Evolutionary conservation across 1,140 invertebrate species (phyloP), one percentile per base, ranked within the genome.

Genomic region (Aporrectodea caliginosa): DNA sequence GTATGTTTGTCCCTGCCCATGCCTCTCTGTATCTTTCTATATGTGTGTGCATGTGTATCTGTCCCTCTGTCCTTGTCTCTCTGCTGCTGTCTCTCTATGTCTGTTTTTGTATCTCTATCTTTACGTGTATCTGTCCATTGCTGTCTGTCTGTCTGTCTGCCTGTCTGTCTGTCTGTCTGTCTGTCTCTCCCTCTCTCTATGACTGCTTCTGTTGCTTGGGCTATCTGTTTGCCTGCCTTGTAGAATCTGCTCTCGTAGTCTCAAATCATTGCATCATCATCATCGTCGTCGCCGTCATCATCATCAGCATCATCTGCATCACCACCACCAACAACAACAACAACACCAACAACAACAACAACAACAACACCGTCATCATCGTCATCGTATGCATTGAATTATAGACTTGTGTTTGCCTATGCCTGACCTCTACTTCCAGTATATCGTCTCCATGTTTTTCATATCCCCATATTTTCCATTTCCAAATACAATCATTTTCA

Each of bases 151-250:
- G 43, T 58, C 43, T 58, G 43, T 58, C 43, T 58, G 43, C 22
- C 43, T 58, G 43, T 58, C 43, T 58, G 43, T 58, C 43, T 58
- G 43, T 58, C 43, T 58, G 43, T 58, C 43, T 58, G 43, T 58
- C 43, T 58, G 43, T 58, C 43, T 58, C 6, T 58, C 43, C 22
- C 6, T 58, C 43, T 58, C 6, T 58, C 43, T 58, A 22, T 58
- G 6, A 12, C 6, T 58, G 6, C 22, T 6, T 58, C 43, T 58
- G 43, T 58, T 58, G 6, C 6, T 58, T 22, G 6, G 43, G 6
- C 43, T 58, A 22, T 58, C 43, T 58, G 43, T 58, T 22, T 58
- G 43, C 22, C 43, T 58, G 6, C 43, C 43, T 58, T n/a, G n/a
- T n/a, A n/a, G n/a, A n/a, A n/a, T n/a, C n/a, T n/a, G n/a, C n/a